A percentile compares a stretch with the other conserved stretches of the same genome.
These are phyloP conservation scores for Megaceryle torquata DNA, from an alignment of 2,113 vertebrate species.

Conservation along the genomic window DNA sequence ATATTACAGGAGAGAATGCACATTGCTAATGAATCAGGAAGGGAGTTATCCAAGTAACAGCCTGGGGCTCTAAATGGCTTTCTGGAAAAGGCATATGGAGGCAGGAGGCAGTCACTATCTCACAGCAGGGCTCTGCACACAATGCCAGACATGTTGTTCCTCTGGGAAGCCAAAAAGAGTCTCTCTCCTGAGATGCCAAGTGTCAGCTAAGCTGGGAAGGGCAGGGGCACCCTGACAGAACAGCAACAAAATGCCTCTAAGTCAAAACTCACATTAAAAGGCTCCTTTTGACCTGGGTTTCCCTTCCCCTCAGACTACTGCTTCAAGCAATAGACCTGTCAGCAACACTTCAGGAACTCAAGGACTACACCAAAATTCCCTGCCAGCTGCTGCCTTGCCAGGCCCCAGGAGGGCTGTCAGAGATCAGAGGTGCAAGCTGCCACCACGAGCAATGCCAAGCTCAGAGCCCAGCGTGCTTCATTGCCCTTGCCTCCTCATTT, in stretches of 20 bases:
- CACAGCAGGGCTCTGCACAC: not conserved
- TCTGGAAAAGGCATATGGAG: constrained; percentile 43
- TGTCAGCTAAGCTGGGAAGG: not conserved
- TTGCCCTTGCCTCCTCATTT: not conserved
- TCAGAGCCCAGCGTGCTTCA: not conserved
- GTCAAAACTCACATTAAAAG: not conserved
- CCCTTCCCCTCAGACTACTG: not conserved
- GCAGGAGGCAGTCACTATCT: not conserved
- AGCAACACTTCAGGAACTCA: not conserved
- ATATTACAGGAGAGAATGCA: not conserved
- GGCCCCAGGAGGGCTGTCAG: not conserved
- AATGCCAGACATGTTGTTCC: not conserved
- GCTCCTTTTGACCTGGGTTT: not conserved
- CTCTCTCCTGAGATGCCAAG: not conserved
- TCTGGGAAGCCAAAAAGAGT: not conserved
- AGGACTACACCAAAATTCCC: not conserved
- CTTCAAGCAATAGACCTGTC: not conserved
- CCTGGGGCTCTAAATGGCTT: constrained; percentile 29
- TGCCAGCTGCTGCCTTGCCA: not conserved
- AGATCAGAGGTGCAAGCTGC: not conserved
- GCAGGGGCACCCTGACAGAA: not conserved
- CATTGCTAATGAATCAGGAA: not conserved
- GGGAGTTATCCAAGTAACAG: constrained; percentile 18
- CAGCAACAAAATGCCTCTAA: constrained; percentile 4
- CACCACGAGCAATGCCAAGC: not conserved